phyloP scores from a whole-genome alignment of 2,888 invertebrate species.

The Phyto melanocephala region DNA sequence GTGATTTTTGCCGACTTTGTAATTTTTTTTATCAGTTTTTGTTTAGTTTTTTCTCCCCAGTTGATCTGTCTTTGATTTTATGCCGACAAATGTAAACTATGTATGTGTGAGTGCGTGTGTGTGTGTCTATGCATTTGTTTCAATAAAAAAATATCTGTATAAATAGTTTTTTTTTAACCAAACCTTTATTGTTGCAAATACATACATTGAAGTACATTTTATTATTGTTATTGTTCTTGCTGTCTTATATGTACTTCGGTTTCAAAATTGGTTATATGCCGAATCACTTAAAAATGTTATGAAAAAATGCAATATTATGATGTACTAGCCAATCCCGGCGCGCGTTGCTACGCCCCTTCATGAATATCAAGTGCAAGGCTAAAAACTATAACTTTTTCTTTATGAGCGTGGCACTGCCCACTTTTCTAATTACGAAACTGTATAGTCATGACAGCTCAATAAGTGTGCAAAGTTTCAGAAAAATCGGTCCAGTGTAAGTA shows the following conservation, averaged over 20 bases:
- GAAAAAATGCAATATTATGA: background rate
- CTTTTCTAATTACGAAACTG: no score
- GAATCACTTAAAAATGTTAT: slow-evolving; percentile 18
- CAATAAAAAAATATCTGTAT: slow-evolving; percentile 2
- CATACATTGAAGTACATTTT: slow-evolving; percentile 22
- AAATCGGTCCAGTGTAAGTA: no score
- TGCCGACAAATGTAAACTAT: slow-evolving; percentile 34
- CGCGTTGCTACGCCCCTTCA: no score
- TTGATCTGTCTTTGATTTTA: slow-evolving; percentile 42
- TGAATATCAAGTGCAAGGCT: no score
- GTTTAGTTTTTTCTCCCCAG: slow-evolving; percentile 10
- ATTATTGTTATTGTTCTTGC: background rate
- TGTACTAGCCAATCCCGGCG: background rate
- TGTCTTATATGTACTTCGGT: no score
- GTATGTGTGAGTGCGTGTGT: background rate
- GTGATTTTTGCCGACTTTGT: slow-evolving; percentile 55
- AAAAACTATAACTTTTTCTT: no score
- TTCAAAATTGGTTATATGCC: slow-evolving; percentile 16
- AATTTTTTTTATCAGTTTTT: slow-evolving; percentile 51
- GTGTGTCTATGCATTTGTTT: background rate
- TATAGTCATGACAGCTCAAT: no score
- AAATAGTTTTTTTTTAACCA: slow-evolving; percentile 1
- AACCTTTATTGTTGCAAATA: slow-evolving; percentile 25
- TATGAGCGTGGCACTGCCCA: no score
- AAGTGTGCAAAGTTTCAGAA: no score